These are phyloP conservation scores for Gonioctena quinquepunctata DNA, from an alignment of 1,140 invertebrate species.

Conservation along the genomic window DNA sequence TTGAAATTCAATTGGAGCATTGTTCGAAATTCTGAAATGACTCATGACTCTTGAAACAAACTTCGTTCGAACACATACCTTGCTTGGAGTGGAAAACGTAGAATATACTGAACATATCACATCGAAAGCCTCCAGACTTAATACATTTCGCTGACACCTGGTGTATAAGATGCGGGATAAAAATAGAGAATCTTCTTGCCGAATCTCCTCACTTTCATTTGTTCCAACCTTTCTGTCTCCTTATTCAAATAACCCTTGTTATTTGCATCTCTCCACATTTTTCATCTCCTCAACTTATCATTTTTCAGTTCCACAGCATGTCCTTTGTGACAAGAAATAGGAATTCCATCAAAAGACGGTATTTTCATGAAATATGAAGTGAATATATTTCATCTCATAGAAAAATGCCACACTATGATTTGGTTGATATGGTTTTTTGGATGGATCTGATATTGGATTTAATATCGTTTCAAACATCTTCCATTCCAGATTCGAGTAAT, in stretches of 20 bases:
- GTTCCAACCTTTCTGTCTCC: background rate
- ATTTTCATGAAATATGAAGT: conserved; percentile 7
- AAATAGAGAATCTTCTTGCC: background rate
- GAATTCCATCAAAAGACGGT: conserved; percentile 1
- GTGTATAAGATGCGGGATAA: background rate
- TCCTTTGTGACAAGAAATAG: background rate
- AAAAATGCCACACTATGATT: background rate
- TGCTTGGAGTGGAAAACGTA: background rate
- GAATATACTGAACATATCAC: background rate
- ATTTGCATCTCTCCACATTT: conserved; percentile 5
- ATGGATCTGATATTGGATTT: background rate
- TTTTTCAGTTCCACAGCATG: background rate
- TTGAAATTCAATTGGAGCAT: too few relatives aligned
- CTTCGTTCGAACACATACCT: too few relatives aligned
- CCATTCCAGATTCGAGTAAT: too few relatives aligned
- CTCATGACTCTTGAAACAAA: too few relatives aligned
- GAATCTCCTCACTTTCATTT: background rate
- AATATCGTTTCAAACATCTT: too few relatives aligned
- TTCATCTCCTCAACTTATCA: background rate
- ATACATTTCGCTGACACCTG: background rate
- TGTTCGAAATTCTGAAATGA: too few relatives aligned
- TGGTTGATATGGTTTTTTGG: conserved; percentile 8
- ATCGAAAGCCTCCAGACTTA: background rate
- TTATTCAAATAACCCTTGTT: conserved; percentile 7
- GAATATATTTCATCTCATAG: conserved; percentile 2